Evolutionary conservation across 2,113 vertebrate genomes (phyloP).

Genomic region (Coptodon bakossiorum): DNA sequence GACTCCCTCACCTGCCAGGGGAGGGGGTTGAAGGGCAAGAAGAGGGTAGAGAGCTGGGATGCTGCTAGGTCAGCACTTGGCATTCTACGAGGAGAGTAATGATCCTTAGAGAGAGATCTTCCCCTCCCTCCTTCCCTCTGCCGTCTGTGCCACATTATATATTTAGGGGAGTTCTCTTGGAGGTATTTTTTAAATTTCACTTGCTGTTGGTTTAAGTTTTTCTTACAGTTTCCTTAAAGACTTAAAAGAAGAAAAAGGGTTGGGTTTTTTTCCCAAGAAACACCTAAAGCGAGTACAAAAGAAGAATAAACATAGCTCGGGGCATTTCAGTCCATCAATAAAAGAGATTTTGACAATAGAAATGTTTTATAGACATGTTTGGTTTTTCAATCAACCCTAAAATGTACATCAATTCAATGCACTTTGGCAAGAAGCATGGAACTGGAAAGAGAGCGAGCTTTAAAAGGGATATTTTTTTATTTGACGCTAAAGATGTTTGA

Average conservation of each 20-base stretch:
- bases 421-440: not conserved
- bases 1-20: slow-evolving; percentile 45
- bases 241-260: not conserved
- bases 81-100: slow-evolving; percentile 52
- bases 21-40: slow-evolving; percentile 50
- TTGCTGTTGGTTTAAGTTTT: not conserved
- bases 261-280: not conserved
- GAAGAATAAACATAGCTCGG: not conserved
- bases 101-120: slow-evolving; percentile 46
- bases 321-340: not conserved
- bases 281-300: not conserved
- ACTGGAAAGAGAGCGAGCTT: not conserved
- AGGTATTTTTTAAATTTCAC: not conserved
- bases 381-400: not conserved
- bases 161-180: not conserved
- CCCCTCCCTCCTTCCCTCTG: not conserved
- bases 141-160: slow-evolving; percentile 30
- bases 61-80: slow-evolving; percentile 65
- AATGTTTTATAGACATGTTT: not conserved
- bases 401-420: not conserved
- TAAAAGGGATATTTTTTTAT: not conserved
- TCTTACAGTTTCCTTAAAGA: not conserved
- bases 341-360: not conserved
- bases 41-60: slow-evolving; percentile 20
- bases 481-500: not conserved